phyloP scores from a whole-genome alignment of 1,140 invertebrate species.

The Anthonomus grandis region DNA sequence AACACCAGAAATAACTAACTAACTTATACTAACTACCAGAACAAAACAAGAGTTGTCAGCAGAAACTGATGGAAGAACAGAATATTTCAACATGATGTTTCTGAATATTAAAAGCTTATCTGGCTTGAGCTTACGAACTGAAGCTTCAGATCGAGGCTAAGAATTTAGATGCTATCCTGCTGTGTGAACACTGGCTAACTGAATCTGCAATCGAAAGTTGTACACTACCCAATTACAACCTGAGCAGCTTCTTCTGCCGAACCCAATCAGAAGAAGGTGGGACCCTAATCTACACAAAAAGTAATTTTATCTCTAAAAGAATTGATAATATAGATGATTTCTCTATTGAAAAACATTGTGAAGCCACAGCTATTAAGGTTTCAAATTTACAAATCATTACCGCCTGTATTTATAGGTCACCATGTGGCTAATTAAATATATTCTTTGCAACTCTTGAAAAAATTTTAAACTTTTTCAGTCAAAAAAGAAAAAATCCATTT shows the following conservation, averaged over 20 bases:
- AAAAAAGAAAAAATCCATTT: background rate
- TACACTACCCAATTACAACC: background rate
- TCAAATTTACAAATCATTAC: background rate
- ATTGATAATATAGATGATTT: constrained; percentile 1
- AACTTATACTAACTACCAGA: background rate
- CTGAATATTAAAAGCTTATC: background rate
- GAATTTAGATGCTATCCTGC: background rate
- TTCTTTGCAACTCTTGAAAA: constrained; percentile 7
- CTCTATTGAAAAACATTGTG: too few species aligned
- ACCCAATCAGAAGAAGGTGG: background rate
- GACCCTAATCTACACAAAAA: background rate
- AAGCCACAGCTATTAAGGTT: background rate
- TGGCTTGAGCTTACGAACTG: background rate
- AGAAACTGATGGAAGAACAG: too few species aligned
- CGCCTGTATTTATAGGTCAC: constrained; percentile 1
- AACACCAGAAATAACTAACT: too few species aligned
- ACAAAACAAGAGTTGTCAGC: background rate
- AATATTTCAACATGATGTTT: too few species aligned
- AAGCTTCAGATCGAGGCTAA: constrained; percentile 1
- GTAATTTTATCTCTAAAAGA: background rate
- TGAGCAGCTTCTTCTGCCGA: background rate
- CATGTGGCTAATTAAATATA: background rate
- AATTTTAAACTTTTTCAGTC: background rate
- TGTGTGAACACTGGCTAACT: constrained; percentile 2
- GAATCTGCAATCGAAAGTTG: constrained; percentile 1